Percentiles rank a stretch among this genome's conserved stretches.
These are phyloP conservation scores for Helostoma temminkii DNA, from an alignment of 2,797 vertebrate species.

Conservation along the genomic window DNA sequence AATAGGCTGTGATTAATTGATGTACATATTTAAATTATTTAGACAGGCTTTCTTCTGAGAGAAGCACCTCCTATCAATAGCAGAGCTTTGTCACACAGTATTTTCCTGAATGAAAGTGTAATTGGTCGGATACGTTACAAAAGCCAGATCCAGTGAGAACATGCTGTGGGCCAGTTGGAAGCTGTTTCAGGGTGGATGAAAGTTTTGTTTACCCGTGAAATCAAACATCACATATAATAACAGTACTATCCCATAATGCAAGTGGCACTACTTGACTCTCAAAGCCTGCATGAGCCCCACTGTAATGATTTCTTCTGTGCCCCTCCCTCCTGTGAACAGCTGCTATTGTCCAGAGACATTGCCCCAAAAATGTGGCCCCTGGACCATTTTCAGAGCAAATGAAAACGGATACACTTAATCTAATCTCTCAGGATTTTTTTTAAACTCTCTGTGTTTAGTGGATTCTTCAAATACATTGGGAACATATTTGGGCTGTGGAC, in stretches of 20 bases:
- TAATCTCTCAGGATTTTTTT: conserved; percentile 73
- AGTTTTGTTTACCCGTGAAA: conserved; percentile 47
- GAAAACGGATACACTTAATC: conserved; percentile 79
- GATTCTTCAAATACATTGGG: conserved; percentile 57
- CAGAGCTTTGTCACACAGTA: conserved; percentile 50
- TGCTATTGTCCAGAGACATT: conserved; percentile 76
- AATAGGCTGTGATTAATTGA: conserved; percentile 61
- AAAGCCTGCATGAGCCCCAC: conserved; percentile 61
- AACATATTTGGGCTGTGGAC: conserved; percentile 65
- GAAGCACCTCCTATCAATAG: conserved; percentile 75
- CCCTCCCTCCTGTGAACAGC: conserved; percentile 78
- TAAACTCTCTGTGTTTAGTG: conserved; percentile 32
- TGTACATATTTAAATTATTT: conserved; percentile 72
- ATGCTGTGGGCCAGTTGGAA: conserved; percentile 55
- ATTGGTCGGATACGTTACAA: conserved; percentile 36
- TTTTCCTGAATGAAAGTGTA: conserved; percentile 77
- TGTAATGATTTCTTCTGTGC: conserved; percentile 78
- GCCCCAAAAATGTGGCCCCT: conserved; percentile 75
- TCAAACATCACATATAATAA: conserved; percentile 37
- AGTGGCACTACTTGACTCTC: conserved; percentile 38
- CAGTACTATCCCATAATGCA: conserved; percentile 30
- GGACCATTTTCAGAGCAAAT: conserved; percentile 74
- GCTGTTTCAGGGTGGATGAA: conserved; percentile 48
- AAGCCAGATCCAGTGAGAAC: conserved; percentile 44
- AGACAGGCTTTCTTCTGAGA: conserved; percentile 54